phyloP scores from a whole-genome alignment of 1,140 invertebrate genomes.

The Drosophila miranda region DNA sequence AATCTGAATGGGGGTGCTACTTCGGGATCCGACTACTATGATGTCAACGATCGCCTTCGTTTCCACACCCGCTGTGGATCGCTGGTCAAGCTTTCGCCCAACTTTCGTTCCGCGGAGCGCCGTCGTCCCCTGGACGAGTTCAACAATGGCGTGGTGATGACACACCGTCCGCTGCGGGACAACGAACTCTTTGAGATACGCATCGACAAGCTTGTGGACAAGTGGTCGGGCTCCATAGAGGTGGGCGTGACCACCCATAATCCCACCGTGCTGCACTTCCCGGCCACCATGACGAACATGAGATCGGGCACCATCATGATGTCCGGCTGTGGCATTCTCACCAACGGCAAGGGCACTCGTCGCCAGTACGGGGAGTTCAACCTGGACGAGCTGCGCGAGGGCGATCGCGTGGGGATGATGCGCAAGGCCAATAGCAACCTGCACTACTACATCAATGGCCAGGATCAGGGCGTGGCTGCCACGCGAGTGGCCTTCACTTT shows the following conservation, averaged over 20 bases:
- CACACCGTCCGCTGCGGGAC: slow-evolving; percentile 91
- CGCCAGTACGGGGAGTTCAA: slow-evolving; percentile 97
- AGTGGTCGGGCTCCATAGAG: slow-evolving; percentile 97
- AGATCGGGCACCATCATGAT: slow-evolving; percentile 97
- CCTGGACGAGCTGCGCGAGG: slow-evolving; percentile 95
- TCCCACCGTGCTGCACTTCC: slow-evolving; percentile 94
- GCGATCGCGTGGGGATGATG: slow-evolving; percentile 91
- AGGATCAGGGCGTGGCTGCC: slow-evolving; percentile 95
- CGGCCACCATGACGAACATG: slow-evolving; percentile 99
- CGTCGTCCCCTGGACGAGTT: slow-evolving; percentile 95
- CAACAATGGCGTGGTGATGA: slow-evolving; percentile 96
- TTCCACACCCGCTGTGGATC: slow-evolving; percentile 95
- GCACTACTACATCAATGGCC: slow-evolving; percentile 96
- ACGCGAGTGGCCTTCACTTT: slow-evolving; percentile 89
- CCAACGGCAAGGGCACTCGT: slow-evolving; percentile 96
- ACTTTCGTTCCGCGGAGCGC: slow-evolving; percentile 92
- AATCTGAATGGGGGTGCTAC: slow-evolving; percentile 27
- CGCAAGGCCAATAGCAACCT: slow-evolving; percentile 91
- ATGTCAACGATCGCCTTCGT: slow-evolving; percentile 86
- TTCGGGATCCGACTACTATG: slow-evolving; percentile 66
- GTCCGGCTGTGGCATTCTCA: slow-evolving; percentile 97
- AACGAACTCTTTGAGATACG: slow-evolving; percentile 97
- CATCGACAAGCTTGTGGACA: slow-evolving; percentile 94
- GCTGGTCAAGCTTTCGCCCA: slow-evolving; percentile 93
- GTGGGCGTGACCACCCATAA: slow-evolving; percentile 97